These are phyloP conservation scores for Charanyca ferruginea DNA, from an alignment of 2,888 invertebrate species.

Conservation along the genomic window DNA sequence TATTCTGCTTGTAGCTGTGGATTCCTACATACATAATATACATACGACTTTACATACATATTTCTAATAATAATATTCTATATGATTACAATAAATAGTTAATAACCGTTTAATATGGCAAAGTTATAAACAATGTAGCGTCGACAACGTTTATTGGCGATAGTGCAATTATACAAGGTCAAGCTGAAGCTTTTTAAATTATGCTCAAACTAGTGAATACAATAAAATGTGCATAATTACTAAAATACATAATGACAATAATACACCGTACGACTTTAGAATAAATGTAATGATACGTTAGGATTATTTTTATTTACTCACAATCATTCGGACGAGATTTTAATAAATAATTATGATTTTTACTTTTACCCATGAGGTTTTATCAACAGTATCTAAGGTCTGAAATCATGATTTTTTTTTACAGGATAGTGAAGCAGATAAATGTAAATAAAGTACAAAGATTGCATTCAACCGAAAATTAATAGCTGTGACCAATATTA, in stretches of 20 bases:
- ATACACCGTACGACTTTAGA: constrained; percentile 45
- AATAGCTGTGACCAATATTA: constrained; percentile 71
- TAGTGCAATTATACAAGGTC: constrained; percentile 59
- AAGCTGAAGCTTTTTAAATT: constrained; percentile 61
- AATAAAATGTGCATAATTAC: constrained; percentile 50
- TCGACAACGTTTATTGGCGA: constrained; percentile 48
- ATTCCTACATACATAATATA: constrained; percentile 41
- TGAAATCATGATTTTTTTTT: constrained; percentile 44
- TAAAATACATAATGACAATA: constrained; percentile 52
- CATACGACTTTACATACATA: constrained; percentile 40
- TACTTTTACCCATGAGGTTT: constrained; percentile 37
- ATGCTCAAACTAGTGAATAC: constrained; percentile 46
- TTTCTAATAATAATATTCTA: constrained; percentile 13
- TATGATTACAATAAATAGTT: constrained; percentile 52
- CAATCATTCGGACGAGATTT: constrained; percentile 33
- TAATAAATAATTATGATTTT: constrained; percentile 37
- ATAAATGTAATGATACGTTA: constrained; percentile 65
- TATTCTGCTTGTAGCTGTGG: constrained; percentile 6
- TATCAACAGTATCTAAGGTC: constrained; percentile 41
- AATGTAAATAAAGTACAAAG: constrained; percentile 67
- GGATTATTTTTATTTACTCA: constrained; percentile 52
- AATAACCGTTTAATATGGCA: constrained; percentile 57
- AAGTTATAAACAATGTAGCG: constrained; percentile 59
- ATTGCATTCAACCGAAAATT: constrained; percentile 65
- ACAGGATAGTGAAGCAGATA: constrained; percentile 64